These are phyloP conservation scores for Dicrostonyx torquatus DNA, from an alignment of 2,797 vertebrate genomes.

Conservation along the genomic window DNA sequence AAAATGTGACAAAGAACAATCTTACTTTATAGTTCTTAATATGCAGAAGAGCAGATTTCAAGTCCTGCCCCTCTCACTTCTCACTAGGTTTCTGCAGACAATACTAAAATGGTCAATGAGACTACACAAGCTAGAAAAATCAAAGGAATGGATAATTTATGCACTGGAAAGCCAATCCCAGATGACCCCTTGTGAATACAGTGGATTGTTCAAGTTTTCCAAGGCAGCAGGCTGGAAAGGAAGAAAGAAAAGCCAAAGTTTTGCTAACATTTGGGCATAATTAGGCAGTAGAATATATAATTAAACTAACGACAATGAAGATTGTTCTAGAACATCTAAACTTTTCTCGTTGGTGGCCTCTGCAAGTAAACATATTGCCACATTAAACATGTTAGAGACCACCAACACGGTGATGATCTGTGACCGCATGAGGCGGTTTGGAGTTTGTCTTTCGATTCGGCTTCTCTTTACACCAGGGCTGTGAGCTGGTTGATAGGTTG, in stretches of 20 bases:
- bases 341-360: not conserved
- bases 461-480: not conserved
- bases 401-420: not conserved
- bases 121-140: slow-evolving; percentile 13
- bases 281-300: not conserved
- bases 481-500: not conserved
- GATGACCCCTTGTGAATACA: not conserved
- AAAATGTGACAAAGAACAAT: not conserved
- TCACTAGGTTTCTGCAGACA: slow-evolving; percentile 17
- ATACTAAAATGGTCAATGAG: slow-evolving; percentile 36
- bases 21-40: slow-evolving; percentile 33
- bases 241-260: slow-evolving; percentile 29
- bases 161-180: slow-evolving; percentile 37
- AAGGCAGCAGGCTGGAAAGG: not conserved
- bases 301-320: slow-evolving; percentile 37
- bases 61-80: not conserved
- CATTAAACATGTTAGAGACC: slow-evolving; percentile 16
- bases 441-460: not conserved
- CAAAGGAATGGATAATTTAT: not conserved
- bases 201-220: slow-evolving; percentile 7
- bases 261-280: slow-evolving; percentile 39
- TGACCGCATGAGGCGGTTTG: not conserved
- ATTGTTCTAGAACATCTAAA: slow-evolving; percentile 54
- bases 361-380: not conserved
- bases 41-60: slow-evolving; percentile 56